phyloP scores from a whole-genome alignment of 2,113 vertebrate genomes.

The Gorsachius goisagi region DNA sequence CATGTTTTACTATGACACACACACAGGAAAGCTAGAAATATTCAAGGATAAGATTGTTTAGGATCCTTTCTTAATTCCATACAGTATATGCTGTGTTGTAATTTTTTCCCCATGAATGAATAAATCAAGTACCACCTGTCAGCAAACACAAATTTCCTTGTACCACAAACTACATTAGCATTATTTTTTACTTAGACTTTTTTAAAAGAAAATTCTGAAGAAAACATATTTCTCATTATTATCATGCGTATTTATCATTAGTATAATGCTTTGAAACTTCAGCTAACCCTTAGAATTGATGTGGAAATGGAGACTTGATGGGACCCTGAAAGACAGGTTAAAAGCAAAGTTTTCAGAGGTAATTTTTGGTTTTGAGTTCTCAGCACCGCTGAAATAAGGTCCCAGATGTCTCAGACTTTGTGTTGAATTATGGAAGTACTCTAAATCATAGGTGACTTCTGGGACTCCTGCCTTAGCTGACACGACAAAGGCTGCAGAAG shows the following conservation, averaged over 20 bases:
- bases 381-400: background rate
- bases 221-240: background rate
- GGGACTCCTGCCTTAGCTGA: background rate
- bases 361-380: background rate
- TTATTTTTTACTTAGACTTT: background rate
- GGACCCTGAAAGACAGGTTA: background rate
- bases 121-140: background rate
- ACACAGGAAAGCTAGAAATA: slow-evolving; percentile 24
- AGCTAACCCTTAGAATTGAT: background rate
- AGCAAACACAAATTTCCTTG: background rate
- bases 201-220: background rate
- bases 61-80: background rate
- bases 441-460: background rate
- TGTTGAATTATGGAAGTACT: background rate
- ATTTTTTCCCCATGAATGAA: slow-evolving; percentile 21
- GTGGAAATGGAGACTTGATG: background rate
- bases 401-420: background rate
- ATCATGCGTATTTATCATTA: background rate
- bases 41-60: slow-evolving; percentile 3
- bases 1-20: slow-evolving; percentile 39
- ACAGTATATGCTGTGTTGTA: background rate
- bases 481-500: background rate
- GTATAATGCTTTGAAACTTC: background rate
- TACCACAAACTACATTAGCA: background rate
- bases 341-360: background rate